Evolutionary conservation across 2,797 vertebrate species (phyloP), one percentile per base, ranked within the genome.

Genomic region (Sardinella longiceps): DNA sequence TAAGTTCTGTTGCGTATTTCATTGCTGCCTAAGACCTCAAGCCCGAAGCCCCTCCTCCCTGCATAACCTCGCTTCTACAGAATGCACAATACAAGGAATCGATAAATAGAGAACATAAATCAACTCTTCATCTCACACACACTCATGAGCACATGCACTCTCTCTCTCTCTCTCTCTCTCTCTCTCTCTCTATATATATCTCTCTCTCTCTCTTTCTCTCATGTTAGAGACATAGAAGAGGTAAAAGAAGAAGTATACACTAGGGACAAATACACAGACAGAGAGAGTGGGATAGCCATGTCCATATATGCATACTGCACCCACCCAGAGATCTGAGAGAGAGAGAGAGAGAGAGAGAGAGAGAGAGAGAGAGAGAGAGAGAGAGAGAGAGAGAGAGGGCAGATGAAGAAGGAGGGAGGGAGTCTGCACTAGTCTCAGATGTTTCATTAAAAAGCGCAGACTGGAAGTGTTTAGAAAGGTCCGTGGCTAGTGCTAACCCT

Each of bases 371-470:
- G 1, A 83, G 58, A 83, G 18, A 84, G 15, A 10, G 50, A 82
- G 25, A 70, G 33, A 74, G 23, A 28, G 56, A 70, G 45, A 63
- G 45, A 46, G 45, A 3, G 2, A 9, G 46, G 7, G 46, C 12
- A 11, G 7, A 11, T 48, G 46, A 56, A 43, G 66, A 25, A n/a
- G 56, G 25, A 63, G 5, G 9, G 63, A 14, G 28, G 10, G 30
- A 12, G 25, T n/a, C 60, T 66, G 11, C 30, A 10, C 3, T 10
- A 28, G 37, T 9, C 70, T 77, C 23, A 43, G 37, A 70, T 70
- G 37, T 77, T 77, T 87, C 86, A 87, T 87, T 88, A 87, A 85
- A 58, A 66, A 30, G 11, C 43, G 82, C 66, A 43, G 82, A 83
- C 48, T 85, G 70, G 83, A 87, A 80, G 51, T 82, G 11, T 84